These are phyloP conservation scores for Polyergus mexicanus DNA, from an alignment of 1,140 invertebrate species.

Conservation along the genomic window DNA sequence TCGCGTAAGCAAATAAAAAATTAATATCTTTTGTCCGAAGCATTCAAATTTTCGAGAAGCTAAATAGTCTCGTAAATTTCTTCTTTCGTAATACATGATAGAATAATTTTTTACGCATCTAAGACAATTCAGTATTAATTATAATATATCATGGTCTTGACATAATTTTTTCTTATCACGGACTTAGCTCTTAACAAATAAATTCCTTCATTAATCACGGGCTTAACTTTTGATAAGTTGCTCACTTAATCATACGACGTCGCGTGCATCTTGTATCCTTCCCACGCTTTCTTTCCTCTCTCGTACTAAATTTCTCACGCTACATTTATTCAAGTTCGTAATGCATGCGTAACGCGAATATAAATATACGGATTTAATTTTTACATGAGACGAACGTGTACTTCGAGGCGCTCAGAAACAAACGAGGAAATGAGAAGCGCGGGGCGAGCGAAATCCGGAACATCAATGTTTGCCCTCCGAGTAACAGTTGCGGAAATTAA, in stretches of 20 bases:
- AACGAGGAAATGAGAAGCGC: constrained; percentile 34
- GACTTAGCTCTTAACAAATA: constrained; percentile 16
- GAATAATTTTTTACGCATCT: not conserved
- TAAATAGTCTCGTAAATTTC: not conserved
- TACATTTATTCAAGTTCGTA: no score
- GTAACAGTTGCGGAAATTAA: constrained; percentile 62
- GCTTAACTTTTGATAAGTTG: constrained; percentile 42
- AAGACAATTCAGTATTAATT: not conserved
- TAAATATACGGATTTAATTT: not conserved
- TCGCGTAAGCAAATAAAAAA: constrained; percentile 88
- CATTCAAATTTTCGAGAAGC: not conserved
- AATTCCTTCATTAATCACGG: constrained; percentile 40
- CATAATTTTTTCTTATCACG: constrained; percentile 15
- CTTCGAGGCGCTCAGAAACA: not conserved
- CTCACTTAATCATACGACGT: constrained; percentile 44
- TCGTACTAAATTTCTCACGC: not conserved
- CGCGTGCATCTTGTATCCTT: constrained; percentile 6
- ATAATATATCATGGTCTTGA: not conserved
- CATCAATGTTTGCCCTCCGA: not conserved
- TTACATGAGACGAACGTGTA: not conserved
- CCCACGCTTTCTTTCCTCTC: not conserved
- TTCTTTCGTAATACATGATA: not conserved
- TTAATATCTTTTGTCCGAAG: not conserved
- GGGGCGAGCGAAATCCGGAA: not conserved
- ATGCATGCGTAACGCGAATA: no score